Evolutionary conservation across 2,888 invertebrate species (phyloP).

Genomic region (Dicyrtoma fusca): DNA sequence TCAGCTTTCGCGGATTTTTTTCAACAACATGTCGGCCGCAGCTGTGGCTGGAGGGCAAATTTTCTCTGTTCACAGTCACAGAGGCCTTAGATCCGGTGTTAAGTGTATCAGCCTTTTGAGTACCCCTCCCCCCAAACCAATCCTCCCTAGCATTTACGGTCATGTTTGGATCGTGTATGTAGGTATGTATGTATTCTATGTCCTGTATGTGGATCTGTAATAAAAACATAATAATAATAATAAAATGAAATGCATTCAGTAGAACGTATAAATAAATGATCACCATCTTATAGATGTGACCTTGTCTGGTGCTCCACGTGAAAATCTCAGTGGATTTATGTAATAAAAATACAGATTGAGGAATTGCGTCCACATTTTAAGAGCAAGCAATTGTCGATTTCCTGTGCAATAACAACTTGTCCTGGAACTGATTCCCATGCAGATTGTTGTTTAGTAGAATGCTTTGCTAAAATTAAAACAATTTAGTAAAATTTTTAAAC

Average conservation of each 20-base stretch:
- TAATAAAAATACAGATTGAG: conserved; percentile 23
- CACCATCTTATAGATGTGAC: conserved; percentile 26
- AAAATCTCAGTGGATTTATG: conserved; percentile 3
- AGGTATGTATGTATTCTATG: too few species aligned
- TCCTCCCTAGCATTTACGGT: too few species aligned
- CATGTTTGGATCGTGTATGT: too few species aligned
- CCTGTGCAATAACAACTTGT: conserved; percentile 20
- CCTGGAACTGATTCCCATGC: conserved; percentile 33
- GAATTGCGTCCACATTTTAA: conserved; percentile 24
- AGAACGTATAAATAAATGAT: too few species aligned
- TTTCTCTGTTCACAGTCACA: conserved; percentile 37
- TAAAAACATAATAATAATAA: too few species aligned
- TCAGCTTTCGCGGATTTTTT: conserved; percentile 20
- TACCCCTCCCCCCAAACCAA: conserved; percentile 3
- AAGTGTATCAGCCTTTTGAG: conserved; percentile 4
- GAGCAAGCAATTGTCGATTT: conserved; percentile 25
- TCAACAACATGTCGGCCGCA: conserved; percentile 32
- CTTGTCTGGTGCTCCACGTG: conserved; percentile 30
- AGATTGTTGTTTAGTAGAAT: neutral
- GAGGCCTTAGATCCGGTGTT: conserved; percentile 27
- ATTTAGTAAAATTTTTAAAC: too few species aligned
- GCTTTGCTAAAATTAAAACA: too few species aligned
- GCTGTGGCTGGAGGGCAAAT: conserved; percentile 27
- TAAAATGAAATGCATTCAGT: too few species aligned
- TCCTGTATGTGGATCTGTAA: too few species aligned